Base-by-base conservation (phyloP, 2,797 vertebrate genomes). In the Glyptemys insculpta region DNA sequence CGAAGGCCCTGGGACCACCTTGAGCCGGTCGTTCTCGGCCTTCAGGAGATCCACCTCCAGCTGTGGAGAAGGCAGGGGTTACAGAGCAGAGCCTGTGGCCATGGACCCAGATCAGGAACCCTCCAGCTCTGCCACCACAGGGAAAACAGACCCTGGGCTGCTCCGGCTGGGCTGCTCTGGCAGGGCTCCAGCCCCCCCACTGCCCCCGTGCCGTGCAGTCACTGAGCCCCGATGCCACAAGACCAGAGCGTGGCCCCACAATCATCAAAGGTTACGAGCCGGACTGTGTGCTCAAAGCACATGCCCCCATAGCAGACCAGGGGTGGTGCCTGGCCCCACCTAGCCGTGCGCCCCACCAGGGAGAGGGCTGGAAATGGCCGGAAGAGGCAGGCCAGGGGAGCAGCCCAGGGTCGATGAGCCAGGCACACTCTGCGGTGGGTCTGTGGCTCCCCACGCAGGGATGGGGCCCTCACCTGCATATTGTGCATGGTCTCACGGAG, bases 401-500 rank as follows among this genome's bases (percentile, higher is more conserved):
- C 12, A 21, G 37, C 37, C 21, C 21, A 12, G 72, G 23, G 12
- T 19, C 3, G 12, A 23, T 25, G 21, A 49, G 27, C 44, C 44
- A 47, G 74, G 41, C 74, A 44, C 15, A 11, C 27, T 15, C 27
- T 8, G 74, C 4, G 23, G 23, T 25, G 23, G 41, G 23, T 27
- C 72, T 11, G 41, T 25, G 41, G 72, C 23, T 47, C 9, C n/a
- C 62, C 34, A 3, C 1, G 62, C 50, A 16, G 41, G 8, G 27
- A 18, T 21, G 47, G 18, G 44, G 10, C 12, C 6, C 96, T 72
- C 41, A 99, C 99, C 99, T 99, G 99, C 99, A 99, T 99, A 95
- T 98, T 99, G 98, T 99, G 99, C 99, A 99, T 99, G 81, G 99
- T 98, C 85, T 99, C 99, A 87, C 99, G 96, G 41, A 99, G 98